Evolutionary conservation across 2,113 vertebrate genomes (phyloP).

Genomic region (Notarius quadriscutis): DNA sequence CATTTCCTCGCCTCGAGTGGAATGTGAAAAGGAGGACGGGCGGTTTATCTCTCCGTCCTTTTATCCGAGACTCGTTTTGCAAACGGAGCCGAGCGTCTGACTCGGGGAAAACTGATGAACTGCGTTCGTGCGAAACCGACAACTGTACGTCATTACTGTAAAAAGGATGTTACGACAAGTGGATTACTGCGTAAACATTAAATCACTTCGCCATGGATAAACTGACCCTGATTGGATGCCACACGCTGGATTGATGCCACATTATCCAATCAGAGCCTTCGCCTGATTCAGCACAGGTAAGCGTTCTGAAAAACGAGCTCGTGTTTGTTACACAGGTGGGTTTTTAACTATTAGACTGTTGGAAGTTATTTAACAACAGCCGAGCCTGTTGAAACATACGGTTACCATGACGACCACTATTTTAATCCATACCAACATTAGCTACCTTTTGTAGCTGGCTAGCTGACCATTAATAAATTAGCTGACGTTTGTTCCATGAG

Average conservation of each 20-base stretch:
- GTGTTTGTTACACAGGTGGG: neutral
- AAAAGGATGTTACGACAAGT: conserved; percentile 70
- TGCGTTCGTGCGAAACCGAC: conserved; percentile 55
- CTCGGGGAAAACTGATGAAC: conserved; percentile 53
- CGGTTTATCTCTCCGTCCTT: neutral
- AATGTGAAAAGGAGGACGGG: conserved; percentile 36
- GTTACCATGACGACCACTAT: neutral
- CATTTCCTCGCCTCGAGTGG: conserved; percentile 2
- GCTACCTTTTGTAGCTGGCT: neutral
- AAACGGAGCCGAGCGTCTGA: conserved; percentile 38
- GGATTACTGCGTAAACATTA: conserved; percentile 64
- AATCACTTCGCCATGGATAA: neutral
- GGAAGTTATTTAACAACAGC: neutral
- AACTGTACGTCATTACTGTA: conserved; percentile 60
- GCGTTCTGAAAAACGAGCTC: conserved; percentile 13
- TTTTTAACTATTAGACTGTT: neutral
- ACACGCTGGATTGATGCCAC: conserved; percentile 41
- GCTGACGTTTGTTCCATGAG: no score
- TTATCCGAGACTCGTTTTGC: neutral
- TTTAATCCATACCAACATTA: neutral
- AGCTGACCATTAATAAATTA: neutral
- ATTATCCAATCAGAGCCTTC: conserved; percentile 52
- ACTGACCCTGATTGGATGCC: conserved; percentile 31
- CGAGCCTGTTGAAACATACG: neutral
- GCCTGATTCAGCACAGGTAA: conserved; percentile 63